Percentiles rank a stretch among this genome's conserved stretches.
Conservation (phyloP, 2,797 vertebrate genomes). For the Cryptoprocta ferox region DNA sequence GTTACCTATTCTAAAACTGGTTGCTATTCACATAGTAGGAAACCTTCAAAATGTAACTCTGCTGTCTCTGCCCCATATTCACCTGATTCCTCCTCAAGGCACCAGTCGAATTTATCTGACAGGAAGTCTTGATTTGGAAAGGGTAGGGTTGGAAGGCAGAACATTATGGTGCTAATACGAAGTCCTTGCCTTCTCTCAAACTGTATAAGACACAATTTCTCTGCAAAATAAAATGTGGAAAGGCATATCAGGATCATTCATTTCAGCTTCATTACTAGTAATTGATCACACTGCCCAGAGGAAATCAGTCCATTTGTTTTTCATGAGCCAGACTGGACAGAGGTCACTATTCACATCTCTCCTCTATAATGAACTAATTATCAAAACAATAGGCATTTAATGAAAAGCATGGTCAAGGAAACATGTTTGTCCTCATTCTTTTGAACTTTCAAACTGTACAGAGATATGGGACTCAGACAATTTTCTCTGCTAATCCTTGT, state of each 20-base stretch:
- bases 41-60: neutral
- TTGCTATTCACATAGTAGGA: neutral
- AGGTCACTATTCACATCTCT: slow-evolving; percentile 61
- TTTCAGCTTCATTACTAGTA: slow-evolving; percentile 64
- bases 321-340: slow-evolving; percentile 42
- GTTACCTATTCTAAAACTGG: neutral
- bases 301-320: slow-evolving; percentile 67
- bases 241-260: slow-evolving; percentile 34
- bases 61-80: neutral
- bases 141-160: neutral
- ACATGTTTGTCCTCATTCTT: slow-evolving; percentile 50
- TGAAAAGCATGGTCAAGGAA: slow-evolving; percentile 45
- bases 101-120: slow-evolving; percentile 46
- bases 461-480: neutral
- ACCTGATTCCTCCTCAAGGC: slow-evolving; percentile 6
- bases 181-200: neutral
- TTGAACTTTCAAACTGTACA: slow-evolving; percentile 17
- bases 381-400: slow-evolving; percentile 68
- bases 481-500: slow-evolving; percentile 26
- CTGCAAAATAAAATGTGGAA: slow-evolving; percentile 48
- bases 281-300: slow-evolving; percentile 67
- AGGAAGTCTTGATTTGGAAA: neutral
- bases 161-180: neutral
- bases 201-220: neutral
- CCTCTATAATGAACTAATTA: slow-evolving; percentile 72